Conservation (phyloP, 1,140 invertebrate genomes). For the Tigriopus japonicus region DNA sequence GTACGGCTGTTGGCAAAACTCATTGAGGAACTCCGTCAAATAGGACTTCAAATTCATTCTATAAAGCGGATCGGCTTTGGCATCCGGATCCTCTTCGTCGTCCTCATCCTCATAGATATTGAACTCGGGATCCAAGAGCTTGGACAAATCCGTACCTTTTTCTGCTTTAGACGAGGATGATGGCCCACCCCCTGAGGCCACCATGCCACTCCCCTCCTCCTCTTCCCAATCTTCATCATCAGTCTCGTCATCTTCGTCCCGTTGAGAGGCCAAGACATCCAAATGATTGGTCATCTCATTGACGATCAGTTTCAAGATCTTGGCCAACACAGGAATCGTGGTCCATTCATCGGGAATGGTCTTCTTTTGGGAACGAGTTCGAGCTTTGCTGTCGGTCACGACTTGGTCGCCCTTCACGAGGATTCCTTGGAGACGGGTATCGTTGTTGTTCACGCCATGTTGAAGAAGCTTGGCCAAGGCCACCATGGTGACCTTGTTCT, state of each 20-base stretch:
- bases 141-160: not conserved
- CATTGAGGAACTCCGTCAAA: conserved; percentile 37
- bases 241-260: conserved; percentile 21
- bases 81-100: conserved; percentile 21
- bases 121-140: conserved; percentile 16
- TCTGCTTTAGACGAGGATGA: no score
- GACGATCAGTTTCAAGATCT: conserved; percentile 39
- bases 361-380: conserved; percentile 30
- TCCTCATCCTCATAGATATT: conserved; percentile 18
- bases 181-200: not conserved
- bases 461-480: conserved; percentile 35
- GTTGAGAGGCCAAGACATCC: conserved; percentile 17
- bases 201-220: conserved; percentile 16
- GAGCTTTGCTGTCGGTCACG: conserved; percentile 22
- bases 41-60: conserved; percentile 37
- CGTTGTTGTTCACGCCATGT: conserved; percentile 33
- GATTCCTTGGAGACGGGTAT: conserved; percentile 31
- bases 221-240: conserved; percentile 23
- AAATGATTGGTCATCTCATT: conserved; percentile 30
- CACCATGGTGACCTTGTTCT: conserved; percentile 42
- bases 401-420: conserved; percentile 35
- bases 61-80: conserved; percentile 37
- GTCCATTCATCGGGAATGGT: conserved; percentile 32
- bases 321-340: conserved; percentile 34
- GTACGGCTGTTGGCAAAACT: conserved; percentile 37